These are phyloP conservation scores for Merops nubicus DNA, from an alignment of 2,113 vertebrate species.

Conservation along the genomic window DNA sequence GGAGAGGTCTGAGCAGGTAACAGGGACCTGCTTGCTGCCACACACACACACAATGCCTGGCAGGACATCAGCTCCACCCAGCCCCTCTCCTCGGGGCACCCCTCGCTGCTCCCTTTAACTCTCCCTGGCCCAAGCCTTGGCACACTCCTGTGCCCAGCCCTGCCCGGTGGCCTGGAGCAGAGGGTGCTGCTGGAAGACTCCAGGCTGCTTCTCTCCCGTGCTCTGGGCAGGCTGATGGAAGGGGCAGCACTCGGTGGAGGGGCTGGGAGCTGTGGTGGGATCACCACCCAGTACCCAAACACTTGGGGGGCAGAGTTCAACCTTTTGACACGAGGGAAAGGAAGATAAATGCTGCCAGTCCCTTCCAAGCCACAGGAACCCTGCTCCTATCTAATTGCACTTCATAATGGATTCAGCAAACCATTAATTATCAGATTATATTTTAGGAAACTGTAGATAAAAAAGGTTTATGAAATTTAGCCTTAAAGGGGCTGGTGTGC, in stretches of 20 bases:
- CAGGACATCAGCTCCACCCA: not conserved
- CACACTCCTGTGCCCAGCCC: rapidly evolving
- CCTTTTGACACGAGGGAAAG: conserved; percentile 19
- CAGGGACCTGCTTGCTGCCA: rapidly evolving
- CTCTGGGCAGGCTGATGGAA: no score
- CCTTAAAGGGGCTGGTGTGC: not conserved
- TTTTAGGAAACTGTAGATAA: conserved; percentile 58
- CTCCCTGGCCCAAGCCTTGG: not conserved
- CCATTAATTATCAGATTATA: conserved; percentile 76
- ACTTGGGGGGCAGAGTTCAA: not conserved
- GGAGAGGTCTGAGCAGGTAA: not conserved
- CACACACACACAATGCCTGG: rapidly evolving
- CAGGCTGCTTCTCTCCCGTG: not conserved
- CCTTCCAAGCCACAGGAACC: conserved; percentile 47
- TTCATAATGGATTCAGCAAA: conserved; percentile 70
- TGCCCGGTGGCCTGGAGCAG: not conserved
- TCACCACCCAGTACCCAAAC: not conserved
- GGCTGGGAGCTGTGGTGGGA: not conserved
- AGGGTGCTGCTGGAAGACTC: not conserved
- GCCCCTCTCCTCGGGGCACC: not conserved
- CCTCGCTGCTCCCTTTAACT: not conserved
- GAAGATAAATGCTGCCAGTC: conserved; percentile 66
- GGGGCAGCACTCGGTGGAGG: no score
- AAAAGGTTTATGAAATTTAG: conserved; percentile 37
- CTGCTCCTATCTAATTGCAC: conserved; percentile 70